Evolutionary conservation across 2,888 invertebrate species (phyloP).

Genomic region (Carterocephalus palaemon): DNA sequence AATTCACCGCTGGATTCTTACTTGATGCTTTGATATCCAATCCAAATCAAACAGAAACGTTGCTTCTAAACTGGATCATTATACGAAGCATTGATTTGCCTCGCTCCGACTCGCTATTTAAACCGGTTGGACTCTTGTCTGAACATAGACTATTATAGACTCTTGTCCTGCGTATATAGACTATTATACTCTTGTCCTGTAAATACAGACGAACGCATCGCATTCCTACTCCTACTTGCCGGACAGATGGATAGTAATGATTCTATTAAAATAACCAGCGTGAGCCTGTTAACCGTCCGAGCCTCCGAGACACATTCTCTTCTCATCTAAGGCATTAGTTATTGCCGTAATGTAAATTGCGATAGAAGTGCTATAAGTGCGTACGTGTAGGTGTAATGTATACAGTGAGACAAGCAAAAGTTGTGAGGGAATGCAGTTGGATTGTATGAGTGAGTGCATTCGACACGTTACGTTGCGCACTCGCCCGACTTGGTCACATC

Average conservation of each 20-base stretch:
- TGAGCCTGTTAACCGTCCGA: conserved; percentile 23
- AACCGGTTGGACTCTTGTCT: conserved; percentile 57
- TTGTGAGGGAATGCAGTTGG: conserved; percentile 41
- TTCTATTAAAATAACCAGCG: conserved; percentile 35
- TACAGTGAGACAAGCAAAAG: conserved; percentile 36
- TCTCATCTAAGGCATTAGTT: conserved; percentile 19
- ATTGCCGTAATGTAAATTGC: conserved; percentile 27
- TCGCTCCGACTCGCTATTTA: conserved; percentile 50
- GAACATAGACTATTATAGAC: conserved; percentile 45
- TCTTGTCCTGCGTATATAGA: conserved; percentile 31
- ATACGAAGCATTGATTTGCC: conserved; percentile 55
- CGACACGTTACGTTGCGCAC: conserved; percentile 34
- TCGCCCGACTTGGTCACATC: conserved; percentile 44
- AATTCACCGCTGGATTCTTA: conserved; percentile 57
- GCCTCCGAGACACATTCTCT: conserved; percentile 19
- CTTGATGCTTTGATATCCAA: conserved; percentile 51
- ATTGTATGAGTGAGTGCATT: conserved; percentile 37
- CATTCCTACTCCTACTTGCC: conserved; percentile 53
- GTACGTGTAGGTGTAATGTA: conserved; percentile 29
- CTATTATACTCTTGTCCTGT: conserved; percentile 34
- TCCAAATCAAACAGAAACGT: conserved; percentile 43
- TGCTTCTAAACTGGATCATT: conserved; percentile 52
- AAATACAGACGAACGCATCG: conserved; percentile 36
- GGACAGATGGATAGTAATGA: conserved; percentile 37
- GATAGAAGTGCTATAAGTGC: conserved; percentile 17